These are phyloP conservation scores for Butastur rufipennis DNA, from an alignment of 2,113 vertebrate genomes.

Conservation along the genomic window DNA sequence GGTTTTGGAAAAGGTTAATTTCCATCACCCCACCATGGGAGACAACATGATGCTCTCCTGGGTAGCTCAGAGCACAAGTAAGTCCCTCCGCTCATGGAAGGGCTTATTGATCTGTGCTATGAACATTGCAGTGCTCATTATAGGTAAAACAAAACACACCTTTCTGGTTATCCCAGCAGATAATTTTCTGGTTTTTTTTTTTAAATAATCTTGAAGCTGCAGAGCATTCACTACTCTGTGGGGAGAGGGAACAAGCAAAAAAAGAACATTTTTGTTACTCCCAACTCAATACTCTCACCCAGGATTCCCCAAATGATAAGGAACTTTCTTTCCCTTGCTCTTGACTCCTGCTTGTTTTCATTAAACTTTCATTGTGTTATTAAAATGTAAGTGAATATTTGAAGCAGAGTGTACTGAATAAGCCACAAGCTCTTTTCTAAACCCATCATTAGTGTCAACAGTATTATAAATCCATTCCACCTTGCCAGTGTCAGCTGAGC, in stretches of 20 bases:
- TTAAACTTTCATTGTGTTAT: background rate
- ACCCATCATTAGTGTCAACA: background rate
- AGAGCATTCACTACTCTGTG: slow-evolving; percentile 32
- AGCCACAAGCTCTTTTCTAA: background rate
- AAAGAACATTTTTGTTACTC: background rate
- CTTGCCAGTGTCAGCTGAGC: background rate
- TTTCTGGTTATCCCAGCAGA: slow-evolving; percentile 61
- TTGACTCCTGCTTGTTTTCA: background rate
- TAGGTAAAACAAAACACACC: background rate
- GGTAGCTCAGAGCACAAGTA: background rate
- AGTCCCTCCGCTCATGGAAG: background rate
- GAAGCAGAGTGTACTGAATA: background rate
- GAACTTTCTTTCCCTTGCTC: background rate
- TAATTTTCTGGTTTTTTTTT: slow-evolving; percentile 2
- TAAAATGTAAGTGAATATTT: background rate
- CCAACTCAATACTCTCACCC: background rate
- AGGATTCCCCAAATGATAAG: background rate
- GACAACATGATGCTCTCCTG: rapidly evolving
- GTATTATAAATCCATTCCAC: background rate
- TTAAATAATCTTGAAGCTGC: slow-evolving; percentile 38
- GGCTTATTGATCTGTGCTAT: background rate
- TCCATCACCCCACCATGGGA: background rate
- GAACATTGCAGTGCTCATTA: background rate
- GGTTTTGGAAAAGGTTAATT: background rate
- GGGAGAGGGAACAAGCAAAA: background rate